phyloP scores from a whole-genome alignment of 2,888 invertebrate species.

The Nysson spinosus region DNA sequence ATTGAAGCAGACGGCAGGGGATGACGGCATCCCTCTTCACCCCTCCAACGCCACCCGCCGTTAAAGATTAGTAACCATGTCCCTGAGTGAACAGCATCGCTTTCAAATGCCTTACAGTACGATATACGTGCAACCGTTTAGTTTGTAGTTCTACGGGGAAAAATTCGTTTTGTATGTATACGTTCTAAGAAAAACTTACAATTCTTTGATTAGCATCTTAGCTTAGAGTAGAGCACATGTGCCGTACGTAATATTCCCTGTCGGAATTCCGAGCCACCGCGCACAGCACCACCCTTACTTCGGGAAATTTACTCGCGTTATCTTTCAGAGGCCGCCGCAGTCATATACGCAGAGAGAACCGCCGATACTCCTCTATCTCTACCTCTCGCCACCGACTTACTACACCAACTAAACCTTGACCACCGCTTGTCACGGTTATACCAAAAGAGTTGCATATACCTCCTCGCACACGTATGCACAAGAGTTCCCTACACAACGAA shows the following conservation, averaged over 20 bases:
- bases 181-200: slow-evolving; percentile 72
- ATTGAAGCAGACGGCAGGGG: slow-evolving; percentile 45
- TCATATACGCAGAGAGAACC: slow-evolving; percentile 51
- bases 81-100: slow-evolving; percentile 29
- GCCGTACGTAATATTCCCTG: slow-evolving; percentile 51
- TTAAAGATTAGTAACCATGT: slow-evolving; percentile 64
- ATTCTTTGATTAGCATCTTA: slow-evolving; percentile 76
- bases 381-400: slow-evolving; percentile 60
- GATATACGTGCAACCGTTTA: slow-evolving; percentile 1
- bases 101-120: slow-evolving; percentile 34
- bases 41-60: slow-evolving; percentile 46
- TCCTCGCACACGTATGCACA: slow-evolving; percentile 63
- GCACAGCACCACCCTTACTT: slow-evolving; percentile 56
- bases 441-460: slow-evolving; percentile 49
- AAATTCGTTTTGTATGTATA: too few species aligned
- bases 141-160: neutral
- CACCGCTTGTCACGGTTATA: slow-evolving; percentile 43
- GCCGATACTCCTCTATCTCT: too few species aligned
- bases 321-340: slow-evolving; percentile 56
- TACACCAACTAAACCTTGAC: slow-evolving; percentile 35
- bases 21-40: slow-evolving; percentile 51
- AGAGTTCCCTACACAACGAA: slow-evolving; percentile 15
- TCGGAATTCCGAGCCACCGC: slow-evolving; percentile 36
- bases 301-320: slow-evolving; percentile 57
- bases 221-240: slow-evolving; percentile 69